phyloP scores from a whole-genome alignment of 2,888 invertebrate species.

The Antheraea assamensis region DNA sequence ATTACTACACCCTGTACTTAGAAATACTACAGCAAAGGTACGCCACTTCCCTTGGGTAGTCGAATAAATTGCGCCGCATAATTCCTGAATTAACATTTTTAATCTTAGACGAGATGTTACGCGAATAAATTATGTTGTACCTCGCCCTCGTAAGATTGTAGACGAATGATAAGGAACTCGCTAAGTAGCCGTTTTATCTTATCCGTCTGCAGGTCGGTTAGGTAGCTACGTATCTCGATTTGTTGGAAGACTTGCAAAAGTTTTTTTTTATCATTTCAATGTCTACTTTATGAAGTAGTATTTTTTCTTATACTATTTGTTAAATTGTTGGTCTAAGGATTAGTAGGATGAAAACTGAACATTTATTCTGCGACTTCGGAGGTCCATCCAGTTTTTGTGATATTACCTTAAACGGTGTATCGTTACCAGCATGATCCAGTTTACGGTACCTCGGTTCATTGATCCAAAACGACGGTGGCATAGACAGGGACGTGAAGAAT shows the following conservation, averaged over 20 bases:
- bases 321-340: no score
- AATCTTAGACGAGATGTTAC: slow-evolving; percentile 75
- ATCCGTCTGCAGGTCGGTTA: slow-evolving; percentile 19
- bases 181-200: slow-evolving; percentile 51
- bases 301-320: no score
- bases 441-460: no score
- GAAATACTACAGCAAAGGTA: slow-evolving; percentile 57
- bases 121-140: slow-evolving; percentile 66
- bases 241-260: not conserved
- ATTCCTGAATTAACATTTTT: slow-evolving; percentile 81
- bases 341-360: no score
- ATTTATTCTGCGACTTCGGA: no score
- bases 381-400: no score
- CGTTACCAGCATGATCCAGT: no score
- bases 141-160: slow-evolving; percentile 43
- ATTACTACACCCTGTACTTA: slow-evolving; percentile 45
- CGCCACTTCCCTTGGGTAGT: slow-evolving; percentile 50
- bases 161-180: slow-evolving; percentile 46
- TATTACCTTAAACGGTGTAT: no score
- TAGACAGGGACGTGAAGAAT: no score
- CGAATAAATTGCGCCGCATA: slow-evolving; percentile 77
- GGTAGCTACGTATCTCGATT: not conserved
- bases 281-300: not conserved
- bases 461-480: no score
- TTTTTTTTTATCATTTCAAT: not conserved